These are phyloP conservation scores for Parasteatoda tepidariorum DNA, from an alignment of 1,140 invertebrate genomes.

Conservation along the genomic window DNA sequence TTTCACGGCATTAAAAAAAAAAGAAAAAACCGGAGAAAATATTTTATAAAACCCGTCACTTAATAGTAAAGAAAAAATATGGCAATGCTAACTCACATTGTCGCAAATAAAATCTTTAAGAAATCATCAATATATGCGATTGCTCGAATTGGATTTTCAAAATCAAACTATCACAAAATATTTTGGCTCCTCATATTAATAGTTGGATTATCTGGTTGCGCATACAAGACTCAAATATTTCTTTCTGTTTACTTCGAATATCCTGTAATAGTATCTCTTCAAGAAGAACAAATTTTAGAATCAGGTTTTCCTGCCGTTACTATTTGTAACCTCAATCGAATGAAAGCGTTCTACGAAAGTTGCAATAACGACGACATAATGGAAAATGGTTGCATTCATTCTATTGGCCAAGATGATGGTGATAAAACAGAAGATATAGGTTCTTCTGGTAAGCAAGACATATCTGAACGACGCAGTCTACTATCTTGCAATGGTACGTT, in stretches of 20 bases:
- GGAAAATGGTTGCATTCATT: background rate
- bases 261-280: background rate
- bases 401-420: too few relatives aligned
- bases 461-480: background rate
- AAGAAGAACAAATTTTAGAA: background rate
- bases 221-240: background rate
- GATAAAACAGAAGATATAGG: too few relatives aligned
- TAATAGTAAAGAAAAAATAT: too few relatives aligned
- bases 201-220: background rate
- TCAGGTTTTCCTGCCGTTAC: conserved; percentile 34
- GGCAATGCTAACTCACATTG: too few relatives aligned
- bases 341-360: background rate
- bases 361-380: background rate
- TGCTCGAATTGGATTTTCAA: conserved; percentile 2
- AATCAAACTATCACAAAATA: background rate
- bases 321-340: conserved; percentile 23
- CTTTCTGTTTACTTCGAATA: conserved; percentile 16
- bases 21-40: too few relatives aligned
- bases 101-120: too few relatives aligned
- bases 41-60: too few relatives aligned
- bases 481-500: background rate
- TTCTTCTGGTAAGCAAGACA: too few relatives aligned
- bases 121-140: too few relatives aligned
- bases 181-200: conserved; percentile 5
- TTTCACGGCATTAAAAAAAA: too few relatives aligned